Conservation (phyloP, 2,888 invertebrate species). For the Ptilodon capucinus region DNA sequence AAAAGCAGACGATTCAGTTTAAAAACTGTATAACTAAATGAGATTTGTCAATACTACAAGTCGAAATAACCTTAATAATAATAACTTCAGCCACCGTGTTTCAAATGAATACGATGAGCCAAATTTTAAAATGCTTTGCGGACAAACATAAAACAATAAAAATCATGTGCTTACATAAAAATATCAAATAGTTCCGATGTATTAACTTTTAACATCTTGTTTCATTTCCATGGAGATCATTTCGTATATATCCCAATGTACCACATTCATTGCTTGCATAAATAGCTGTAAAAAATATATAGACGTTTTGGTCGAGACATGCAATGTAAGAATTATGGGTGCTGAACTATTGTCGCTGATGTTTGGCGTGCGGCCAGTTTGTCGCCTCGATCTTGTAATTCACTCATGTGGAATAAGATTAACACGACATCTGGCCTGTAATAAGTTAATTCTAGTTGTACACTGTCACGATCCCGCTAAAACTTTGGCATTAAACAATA, state of each 20-base stretch:
- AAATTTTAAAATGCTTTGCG: not conserved
- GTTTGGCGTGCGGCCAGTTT: slow-evolving; percentile 67
- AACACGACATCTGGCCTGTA: slow-evolving; percentile 68
- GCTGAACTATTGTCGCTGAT: slow-evolving; percentile 57
- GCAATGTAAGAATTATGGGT: slow-evolving; percentile 62
- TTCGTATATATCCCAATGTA: not conserved
- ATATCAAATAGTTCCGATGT: not conserved
- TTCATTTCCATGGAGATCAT: not conserved
- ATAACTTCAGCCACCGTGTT: no score
- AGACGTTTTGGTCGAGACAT: slow-evolving; percentile 45
- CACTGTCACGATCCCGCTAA: slow-evolving; percentile 16
- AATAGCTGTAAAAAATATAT: slow-evolving; percentile 33
- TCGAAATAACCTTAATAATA: no score
- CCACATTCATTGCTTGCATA: slow-evolving; percentile 24
- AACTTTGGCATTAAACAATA: not conserved
- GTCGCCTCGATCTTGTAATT: slow-evolving; percentile 68
- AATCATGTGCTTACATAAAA: not conserved
- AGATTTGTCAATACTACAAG: no score
- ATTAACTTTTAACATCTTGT: not conserved
- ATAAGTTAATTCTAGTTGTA: slow-evolving; percentile 55
- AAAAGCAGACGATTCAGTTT: no score
- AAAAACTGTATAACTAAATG: no score
- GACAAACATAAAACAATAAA: not conserved
- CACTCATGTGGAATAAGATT: slow-evolving; percentile 69
- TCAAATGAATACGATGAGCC: no score